Evolutionary conservation across 2,888 invertebrate species (phyloP), one percentile per base, ranked within the genome.

Genomic region (Lycophotia porphyrea): DNA sequence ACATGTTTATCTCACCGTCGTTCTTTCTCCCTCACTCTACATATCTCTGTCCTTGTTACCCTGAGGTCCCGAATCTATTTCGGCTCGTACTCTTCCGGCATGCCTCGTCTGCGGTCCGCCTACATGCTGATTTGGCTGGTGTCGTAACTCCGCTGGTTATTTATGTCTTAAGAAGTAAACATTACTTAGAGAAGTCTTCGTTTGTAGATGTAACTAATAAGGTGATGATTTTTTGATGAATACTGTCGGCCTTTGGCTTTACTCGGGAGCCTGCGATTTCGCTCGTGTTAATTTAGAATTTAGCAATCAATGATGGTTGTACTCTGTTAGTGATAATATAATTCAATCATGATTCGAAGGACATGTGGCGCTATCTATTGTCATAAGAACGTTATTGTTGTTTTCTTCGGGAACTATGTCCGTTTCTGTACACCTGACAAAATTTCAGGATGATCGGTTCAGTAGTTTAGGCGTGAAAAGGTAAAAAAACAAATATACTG

Each of bases 21-120:
- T 52, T 52, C 72, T 11, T 15, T 80, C 80, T 71, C 42, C 5
- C 24, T 69, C 71, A 36, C 39, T 52, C 60, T 27, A 24, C 42
- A 39, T n/a, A 31, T n/a, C 36, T 7, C 31, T 36, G n/a, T 63
- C n/a, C 36, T 36, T 21, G 8, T 63, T 72, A 31, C 44, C 31
- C 52, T 72, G 52, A 31, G 76, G 76, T 77, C 76, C 80, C 61
- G 52, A n/a, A 36, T 36, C 72, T 77, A 77, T 77, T 78, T 78
- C n/a, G 69, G 78, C 1, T 31, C 34, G 2, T 27, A n/a, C 8
- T 47, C 80, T 80, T 77, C 72, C 80, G 80, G 52, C 52, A n/a
- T 24, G 61, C 72, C 9, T 11, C 63, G 49, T 15, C 60, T 60
- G 39, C 65, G 13, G 36, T 18, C 44, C 55, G 13, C 58, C 44